Conservation (phyloP, 2,797 vertebrate genomes). For the Zalophus californianus region DNA sequence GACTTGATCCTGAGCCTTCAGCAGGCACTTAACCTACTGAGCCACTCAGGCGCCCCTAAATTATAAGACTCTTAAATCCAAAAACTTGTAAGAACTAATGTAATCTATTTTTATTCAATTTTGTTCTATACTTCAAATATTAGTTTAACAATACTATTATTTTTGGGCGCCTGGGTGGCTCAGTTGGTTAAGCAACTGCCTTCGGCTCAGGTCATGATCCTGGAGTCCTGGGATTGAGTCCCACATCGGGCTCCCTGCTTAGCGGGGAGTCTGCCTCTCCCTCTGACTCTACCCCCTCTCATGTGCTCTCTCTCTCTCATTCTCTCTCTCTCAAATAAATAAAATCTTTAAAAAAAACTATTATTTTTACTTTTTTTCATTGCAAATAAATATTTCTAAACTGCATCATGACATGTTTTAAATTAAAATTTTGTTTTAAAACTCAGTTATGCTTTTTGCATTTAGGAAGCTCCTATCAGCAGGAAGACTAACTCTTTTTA, state of each 20-base stretch:
- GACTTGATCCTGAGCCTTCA: too few relatives aligned
- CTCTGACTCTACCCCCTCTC: too few relatives aligned
- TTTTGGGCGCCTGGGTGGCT: neutral
- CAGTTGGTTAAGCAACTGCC: too few relatives aligned
- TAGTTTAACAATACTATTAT: neutral
- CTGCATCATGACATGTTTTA: neutral
- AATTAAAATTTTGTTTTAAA: conserved; percentile 40
- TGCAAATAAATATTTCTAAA: neutral
- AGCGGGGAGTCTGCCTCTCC: too few relatives aligned
- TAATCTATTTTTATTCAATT: neutral
- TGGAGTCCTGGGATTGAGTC: too few relatives aligned
- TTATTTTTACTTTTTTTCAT: conserved; percentile 18
- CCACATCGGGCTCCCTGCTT: too few relatives aligned
- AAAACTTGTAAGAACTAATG: neutral
- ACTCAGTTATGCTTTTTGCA: neutral
- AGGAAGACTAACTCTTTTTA: neutral
- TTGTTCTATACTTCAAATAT: conserved; percentile 20
- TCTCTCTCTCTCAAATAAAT: too few relatives aligned
- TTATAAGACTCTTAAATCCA: neutral
- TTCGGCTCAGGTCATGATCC: too few relatives aligned
- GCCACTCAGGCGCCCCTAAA: neutral
- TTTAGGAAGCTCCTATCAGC: neutral
- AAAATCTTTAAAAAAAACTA: neutral
- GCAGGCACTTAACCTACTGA: too few relatives aligned
- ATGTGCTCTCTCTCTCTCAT: too few relatives aligned